Evolutionary conservation across 2,797 vertebrate species (phyloP), one percentile per base, ranked within the genome.

Genomic region (Hemitrygon akajei): DNA sequence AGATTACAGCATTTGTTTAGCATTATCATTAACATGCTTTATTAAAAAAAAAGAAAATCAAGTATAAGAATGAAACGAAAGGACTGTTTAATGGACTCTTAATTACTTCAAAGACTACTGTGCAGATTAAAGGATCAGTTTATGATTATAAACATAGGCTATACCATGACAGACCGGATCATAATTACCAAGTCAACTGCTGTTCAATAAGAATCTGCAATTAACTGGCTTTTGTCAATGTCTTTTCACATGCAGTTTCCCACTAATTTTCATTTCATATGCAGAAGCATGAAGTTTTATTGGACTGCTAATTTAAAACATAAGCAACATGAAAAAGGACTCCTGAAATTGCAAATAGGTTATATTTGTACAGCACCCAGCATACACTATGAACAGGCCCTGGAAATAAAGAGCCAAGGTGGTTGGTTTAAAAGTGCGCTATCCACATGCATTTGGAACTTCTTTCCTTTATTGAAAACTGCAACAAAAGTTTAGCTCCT

Each of bases 61-160:
- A 93, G 47, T 40, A 93, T 25, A 30, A 56, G 40, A 75, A 56
- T 34, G 69, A 92, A 92, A 56, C 71, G 69, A 93, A 73, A 93
- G 40, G 16, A 56, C 71, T 93, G 69, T 75, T 93, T 93, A 93
- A 76, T 93, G 91, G 40, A n/a, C 91, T 76, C 91, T 75, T 73
- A 93, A 93, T 75, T 56, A 40, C 91, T 93, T 93, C 71, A 93
- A 73, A 93, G 71, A 76, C 69, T 93, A 47, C 69, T 75, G 71
- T 30, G 91, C 25, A 89, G 86, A 89, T 89, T 69, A 89, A 89
- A 89, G n/a, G 86, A 89, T 89, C 63, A 89, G 86, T 69, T 89
- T 89, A 89, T 89, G 86, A 89, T 89, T 89, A 89, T 34, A 66
- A 89, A 89, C 86, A 89, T 69, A 69, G 86, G 34, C 86, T 89